A percentile compares a stretch with the other conserved stretches of the same genome.
Conservation (phyloP, 2,113 vertebrate genomes). For the Callionymus lyra region DNA sequence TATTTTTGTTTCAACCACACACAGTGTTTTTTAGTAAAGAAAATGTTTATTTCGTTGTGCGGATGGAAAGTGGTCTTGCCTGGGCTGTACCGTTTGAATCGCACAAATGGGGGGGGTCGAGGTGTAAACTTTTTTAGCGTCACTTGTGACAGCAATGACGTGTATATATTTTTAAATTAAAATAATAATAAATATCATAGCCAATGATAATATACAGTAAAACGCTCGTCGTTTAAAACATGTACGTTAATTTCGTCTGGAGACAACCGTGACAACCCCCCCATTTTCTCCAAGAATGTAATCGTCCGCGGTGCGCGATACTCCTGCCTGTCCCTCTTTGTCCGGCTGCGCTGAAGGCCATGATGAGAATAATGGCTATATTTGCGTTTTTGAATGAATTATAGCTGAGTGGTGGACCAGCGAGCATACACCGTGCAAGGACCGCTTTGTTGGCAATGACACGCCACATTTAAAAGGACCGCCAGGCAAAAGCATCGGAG, state of each 20-base stretch:
- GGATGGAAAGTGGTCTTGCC: constrained; percentile 35
- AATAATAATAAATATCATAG: too few relatives aligned
- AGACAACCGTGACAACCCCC: constrained; percentile 37
- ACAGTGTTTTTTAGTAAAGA: too few relatives aligned
- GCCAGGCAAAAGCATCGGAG: constrained; percentile 60
- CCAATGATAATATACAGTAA: too few relatives aligned
- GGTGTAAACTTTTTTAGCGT: too few relatives aligned
- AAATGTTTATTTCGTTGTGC: constrained; percentile 12
- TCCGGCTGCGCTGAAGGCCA: constrained; percentile 71
- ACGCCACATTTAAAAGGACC: constrained; percentile 59
- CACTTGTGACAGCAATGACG: too few relatives aligned
- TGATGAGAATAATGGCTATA: constrained; percentile 62
- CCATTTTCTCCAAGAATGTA: constrained; percentile 33
- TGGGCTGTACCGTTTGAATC: not conserved
- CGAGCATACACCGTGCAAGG: constrained; percentile 56
- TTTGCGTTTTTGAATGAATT: constrained; percentile 71
- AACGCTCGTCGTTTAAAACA: too few relatives aligned
- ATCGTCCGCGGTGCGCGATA: constrained; percentile 44
- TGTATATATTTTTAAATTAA: too few relatives aligned
- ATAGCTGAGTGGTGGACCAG: constrained; percentile 62
- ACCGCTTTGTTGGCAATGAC: constrained; percentile 63
- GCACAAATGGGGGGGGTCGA: too few relatives aligned
- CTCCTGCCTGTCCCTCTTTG: constrained; percentile 70
- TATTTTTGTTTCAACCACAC: too few relatives aligned
- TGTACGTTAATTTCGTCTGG: too few relatives aligned